Evolutionary conservation across 2,888 invertebrate species (phyloP).

Genomic region (Clanis bilineata): DNA sequence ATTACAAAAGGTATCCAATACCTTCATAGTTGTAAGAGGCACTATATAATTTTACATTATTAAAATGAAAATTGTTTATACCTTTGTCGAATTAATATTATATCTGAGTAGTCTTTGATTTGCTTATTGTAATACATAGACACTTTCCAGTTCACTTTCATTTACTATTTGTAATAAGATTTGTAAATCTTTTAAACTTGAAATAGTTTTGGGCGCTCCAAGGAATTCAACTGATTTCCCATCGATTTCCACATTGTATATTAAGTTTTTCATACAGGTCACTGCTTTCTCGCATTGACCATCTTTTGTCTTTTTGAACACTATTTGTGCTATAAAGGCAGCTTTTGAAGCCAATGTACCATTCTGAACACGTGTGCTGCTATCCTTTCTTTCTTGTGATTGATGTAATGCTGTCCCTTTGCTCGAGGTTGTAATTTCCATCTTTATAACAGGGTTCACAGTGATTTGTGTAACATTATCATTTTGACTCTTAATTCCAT

Average conservation of each 20-base stretch:
- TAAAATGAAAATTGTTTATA: slow-evolving; percentile 29
- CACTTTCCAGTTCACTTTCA: slow-evolving; percentile 67
- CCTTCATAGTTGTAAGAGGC: slow-evolving; percentile 29
- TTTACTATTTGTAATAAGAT: slow-evolving; percentile 78
- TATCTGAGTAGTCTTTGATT: slow-evolving; percentile 21
- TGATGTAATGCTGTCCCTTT: slow-evolving; percentile 30
- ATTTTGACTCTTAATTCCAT: neutral
- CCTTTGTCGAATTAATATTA: slow-evolving; percentile 18
- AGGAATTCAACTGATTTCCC: slow-evolving; percentile 69
- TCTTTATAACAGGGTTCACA: neutral
- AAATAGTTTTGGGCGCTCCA: slow-evolving; percentile 74
- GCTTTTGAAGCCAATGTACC: slow-evolving; percentile 31
- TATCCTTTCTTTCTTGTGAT: slow-evolving; percentile 32
- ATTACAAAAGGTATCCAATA: slow-evolving; percentile 32
- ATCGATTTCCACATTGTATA: slow-evolving; percentile 67
- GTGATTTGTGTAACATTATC: neutral
- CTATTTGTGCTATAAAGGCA: slow-evolving; percentile 44
- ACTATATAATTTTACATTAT: slow-evolving; percentile 30
- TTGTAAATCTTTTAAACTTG: slow-evolving; percentile 71
- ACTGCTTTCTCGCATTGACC: slow-evolving; percentile 65
- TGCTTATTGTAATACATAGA: slow-evolving; percentile 65
- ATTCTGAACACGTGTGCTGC: slow-evolving; percentile 31
- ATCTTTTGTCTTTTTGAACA: slow-evolving; percentile 63
- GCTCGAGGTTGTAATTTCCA: neutral
- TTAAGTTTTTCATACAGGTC: slow-evolving; percentile 70